Conservation (phyloP, 2,888 invertebrate genomes). For the Drosophila paramelanica region DNA sequence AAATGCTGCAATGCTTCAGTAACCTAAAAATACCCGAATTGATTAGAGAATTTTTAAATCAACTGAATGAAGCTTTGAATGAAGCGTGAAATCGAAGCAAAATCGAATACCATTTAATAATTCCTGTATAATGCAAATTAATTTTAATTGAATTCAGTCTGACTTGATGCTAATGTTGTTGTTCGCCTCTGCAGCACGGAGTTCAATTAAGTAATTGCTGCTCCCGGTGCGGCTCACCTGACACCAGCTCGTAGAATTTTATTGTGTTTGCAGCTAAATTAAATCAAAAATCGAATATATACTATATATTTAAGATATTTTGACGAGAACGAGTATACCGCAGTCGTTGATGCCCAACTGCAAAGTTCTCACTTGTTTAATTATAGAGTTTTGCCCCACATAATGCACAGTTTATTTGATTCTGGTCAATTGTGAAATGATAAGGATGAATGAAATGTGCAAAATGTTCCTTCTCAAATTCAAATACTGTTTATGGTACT, state of each 20-base stretch:
- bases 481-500: conserved; percentile 4
- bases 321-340: no score
- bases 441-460: background rate
- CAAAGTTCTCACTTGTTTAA: background rate
- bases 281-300: background rate
- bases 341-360: no score
- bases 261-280: background rate
- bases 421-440: background rate
- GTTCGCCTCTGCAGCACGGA: conserved; percentile 11
- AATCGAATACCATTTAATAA: background rate
- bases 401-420: conserved; percentile 7
- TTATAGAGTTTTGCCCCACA: conserved; percentile 2
- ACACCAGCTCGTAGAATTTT: background rate
- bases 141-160: background rate
- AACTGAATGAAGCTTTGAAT: background rate
- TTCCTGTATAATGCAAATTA: no score
- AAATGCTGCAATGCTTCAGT: no score
- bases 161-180: background rate
- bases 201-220: conserved; percentile 60
- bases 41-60: background rate
- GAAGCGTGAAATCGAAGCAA: background rate
- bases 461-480: conserved; percentile 6
- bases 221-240: conserved; percentile 6
- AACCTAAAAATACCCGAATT: no score
- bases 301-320: no score